Conservation (phyloP, 2,113 vertebrate genomes). For the Eidolon helvum region DNA sequence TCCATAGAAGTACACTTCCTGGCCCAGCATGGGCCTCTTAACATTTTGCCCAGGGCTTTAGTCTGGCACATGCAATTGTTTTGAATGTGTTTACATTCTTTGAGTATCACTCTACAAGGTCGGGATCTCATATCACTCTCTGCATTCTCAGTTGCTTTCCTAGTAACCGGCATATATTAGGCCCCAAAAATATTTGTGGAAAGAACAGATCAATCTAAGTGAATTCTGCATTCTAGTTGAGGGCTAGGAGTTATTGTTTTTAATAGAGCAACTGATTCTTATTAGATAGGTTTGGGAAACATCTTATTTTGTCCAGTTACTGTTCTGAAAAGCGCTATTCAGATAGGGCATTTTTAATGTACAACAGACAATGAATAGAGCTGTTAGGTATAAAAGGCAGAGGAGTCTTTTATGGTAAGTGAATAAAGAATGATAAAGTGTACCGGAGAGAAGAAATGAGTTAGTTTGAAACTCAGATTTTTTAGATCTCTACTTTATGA, state of each 20-base stretch:
- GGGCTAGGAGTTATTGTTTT: not conserved
- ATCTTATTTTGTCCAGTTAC: not conserved
- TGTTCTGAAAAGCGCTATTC: not conserved
- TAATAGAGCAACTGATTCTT: not conserved
- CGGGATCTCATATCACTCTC: no score
- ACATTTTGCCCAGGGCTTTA: not conserved
- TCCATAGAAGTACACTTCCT: not conserved
- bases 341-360: not conserved
- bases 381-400: accelerated
- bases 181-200: not conserved
- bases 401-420: not conserved
- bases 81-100: not conserved
- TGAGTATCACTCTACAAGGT: not conserved
- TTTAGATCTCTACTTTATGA: not conserved
- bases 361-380: not conserved
- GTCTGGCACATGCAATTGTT: not conserved
- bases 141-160: not conserved
- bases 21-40: accelerated
- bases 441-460: not conserved
- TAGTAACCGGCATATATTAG: accelerated
- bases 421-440: not conserved
- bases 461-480: not conserved
- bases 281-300: not conserved
- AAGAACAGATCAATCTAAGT: not conserved
- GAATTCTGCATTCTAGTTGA: not conserved